These are phyloP conservation scores for Drosophila robusta DNA, from an alignment of 2,888 invertebrate genomes.

Conservation along the genomic window DNA sequence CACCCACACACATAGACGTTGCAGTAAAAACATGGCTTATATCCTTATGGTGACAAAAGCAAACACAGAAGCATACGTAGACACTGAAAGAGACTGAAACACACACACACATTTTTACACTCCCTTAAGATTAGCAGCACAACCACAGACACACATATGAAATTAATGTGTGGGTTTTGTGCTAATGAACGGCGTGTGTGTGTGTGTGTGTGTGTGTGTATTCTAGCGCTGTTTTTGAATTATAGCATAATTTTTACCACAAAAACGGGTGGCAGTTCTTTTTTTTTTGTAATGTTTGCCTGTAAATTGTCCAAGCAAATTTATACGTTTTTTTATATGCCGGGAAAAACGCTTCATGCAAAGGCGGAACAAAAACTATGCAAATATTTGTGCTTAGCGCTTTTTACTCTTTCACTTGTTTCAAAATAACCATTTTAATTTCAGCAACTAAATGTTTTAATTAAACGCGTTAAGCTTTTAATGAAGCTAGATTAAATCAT, in stretches of 20 bases:
- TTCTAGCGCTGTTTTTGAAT: slow-evolving; percentile 69
- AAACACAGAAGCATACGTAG: slow-evolving; percentile 42
- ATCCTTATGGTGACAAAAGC: slow-evolving; percentile 62
- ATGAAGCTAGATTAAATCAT: slow-evolving; percentile 8
- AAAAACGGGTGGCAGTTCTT: slow-evolving; percentile 51
- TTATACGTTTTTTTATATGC: slow-evolving; percentile 30
- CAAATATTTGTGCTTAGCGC: slow-evolving; percentile 50
- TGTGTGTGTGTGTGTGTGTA: slow-evolving; percentile 29
- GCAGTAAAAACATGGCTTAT: slow-evolving; percentile 63
- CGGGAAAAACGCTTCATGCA: slow-evolving; percentile 33
- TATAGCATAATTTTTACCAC: slow-evolving; percentile 76
- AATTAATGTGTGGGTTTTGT: slow-evolving; percentile 77
- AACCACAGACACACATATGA: slow-evolving; percentile 19
- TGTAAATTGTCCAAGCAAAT: slow-evolving; percentile 62
- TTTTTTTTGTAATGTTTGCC: slow-evolving; percentile 45
- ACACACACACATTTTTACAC: slow-evolving; percentile 42
- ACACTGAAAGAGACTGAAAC: slow-evolving; percentile 19
- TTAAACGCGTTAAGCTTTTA: slow-evolving; percentile 29
- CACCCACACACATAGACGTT: slow-evolving; percentile 15
- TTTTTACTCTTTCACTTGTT: slow-evolving; percentile 5
- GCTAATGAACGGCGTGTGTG: slow-evolving; percentile 67
- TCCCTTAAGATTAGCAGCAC: slow-evolving; percentile 60
- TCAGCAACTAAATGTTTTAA: slow-evolving; percentile 41
- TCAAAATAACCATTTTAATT: slow-evolving; percentile 8
- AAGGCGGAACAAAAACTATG: slow-evolving; percentile 47